phyloP scores from a whole-genome alignment of 2,888 invertebrate genomes.

The Brachynemurus nebulosus region DNA sequence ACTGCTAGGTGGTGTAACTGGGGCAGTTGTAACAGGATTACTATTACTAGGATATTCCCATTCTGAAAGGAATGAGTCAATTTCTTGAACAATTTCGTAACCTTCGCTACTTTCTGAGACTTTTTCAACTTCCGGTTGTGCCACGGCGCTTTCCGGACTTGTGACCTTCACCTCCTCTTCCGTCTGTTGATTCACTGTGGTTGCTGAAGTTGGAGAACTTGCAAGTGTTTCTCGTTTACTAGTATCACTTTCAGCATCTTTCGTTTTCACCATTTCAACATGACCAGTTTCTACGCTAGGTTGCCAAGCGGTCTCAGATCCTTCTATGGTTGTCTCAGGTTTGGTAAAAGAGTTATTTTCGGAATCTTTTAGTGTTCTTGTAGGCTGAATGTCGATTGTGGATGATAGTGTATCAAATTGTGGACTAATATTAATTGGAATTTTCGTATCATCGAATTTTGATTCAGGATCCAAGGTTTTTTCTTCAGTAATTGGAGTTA shows the following conservation, averaged over 20 bases:
- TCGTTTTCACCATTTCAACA: neutral
- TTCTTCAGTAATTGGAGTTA: neutral
- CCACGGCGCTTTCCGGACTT: no score
- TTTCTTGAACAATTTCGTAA: constrained; percentile 26
- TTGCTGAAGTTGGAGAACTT: neutral
- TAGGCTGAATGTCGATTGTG: neutral
- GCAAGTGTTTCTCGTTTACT: neutral
- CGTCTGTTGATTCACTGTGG: neutral
- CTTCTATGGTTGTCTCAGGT: constrained; percentile 2
- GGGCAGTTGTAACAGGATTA: constrained; percentile 20
- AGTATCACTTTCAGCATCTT: neutral
- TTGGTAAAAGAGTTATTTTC: neutral
- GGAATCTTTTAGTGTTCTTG: neutral
- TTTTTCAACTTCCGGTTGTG: constrained; percentile 8
- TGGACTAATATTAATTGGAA: neutral
- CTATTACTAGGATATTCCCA: constrained; percentile 35
- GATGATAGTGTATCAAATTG: neutral
- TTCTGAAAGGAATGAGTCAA: constrained; percentile 39
- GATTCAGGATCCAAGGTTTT: neutral
- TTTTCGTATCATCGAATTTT: no score
- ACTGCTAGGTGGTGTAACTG: constrained; percentile 27
- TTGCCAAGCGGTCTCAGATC: neutral
- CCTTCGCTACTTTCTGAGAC: constrained; percentile 20
- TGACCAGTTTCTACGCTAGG: neutral
- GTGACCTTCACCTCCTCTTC: neutral